A percentile compares a stretch with the other conserved stretches of the same genome.
phyloP scores from a whole-genome alignment of 2,888 invertebrate genomes.

The Ormyrus rosae region DNA sequence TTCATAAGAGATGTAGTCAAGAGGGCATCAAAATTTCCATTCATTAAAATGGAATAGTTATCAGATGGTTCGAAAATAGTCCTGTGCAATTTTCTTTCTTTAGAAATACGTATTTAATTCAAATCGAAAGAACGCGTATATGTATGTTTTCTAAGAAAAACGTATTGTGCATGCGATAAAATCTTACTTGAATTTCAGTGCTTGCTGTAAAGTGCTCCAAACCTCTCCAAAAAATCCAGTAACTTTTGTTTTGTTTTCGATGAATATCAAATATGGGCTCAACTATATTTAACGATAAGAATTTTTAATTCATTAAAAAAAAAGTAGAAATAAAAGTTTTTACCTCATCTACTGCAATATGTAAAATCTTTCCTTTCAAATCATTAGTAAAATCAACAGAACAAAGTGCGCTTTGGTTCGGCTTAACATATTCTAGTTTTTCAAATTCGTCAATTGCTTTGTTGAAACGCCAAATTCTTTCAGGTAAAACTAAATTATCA shows the following conservation, averaged over 20 bases:
- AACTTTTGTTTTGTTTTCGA: constrained; percentile 64
- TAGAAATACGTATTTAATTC: too few relatives aligned
- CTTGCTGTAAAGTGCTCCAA: constrained; percentile 72
- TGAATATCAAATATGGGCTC: constrained; percentile 70
- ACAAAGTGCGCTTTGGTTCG: constrained; percentile 60
- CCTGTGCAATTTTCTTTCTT: constrained; percentile 33
- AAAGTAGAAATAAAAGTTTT: background rate
- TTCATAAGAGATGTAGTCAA: constrained; percentile 60
- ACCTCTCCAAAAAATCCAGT: constrained; percentile 75
- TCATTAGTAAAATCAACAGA: constrained; percentile 62
- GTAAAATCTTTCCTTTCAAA: constrained; percentile 67
- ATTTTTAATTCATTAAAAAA: background rate
- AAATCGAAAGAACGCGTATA: too few relatives aligned
- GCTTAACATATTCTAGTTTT: constrained; percentile 51
- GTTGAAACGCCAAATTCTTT: constrained; percentile 62
- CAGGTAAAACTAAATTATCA: constrained; percentile 49
- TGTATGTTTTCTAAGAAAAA: too few relatives aligned
- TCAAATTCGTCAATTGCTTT: constrained; percentile 55
- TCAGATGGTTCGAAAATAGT: constrained; percentile 61
- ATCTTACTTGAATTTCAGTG: constrained; percentile 72
- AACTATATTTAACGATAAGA: constrained; percentile 63
- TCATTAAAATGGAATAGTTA: constrained; percentile 57
- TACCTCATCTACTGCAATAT: constrained; percentile 69
- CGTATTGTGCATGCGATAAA: too few relatives aligned
- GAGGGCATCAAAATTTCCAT: constrained; percentile 62